Percentiles rank a stretch among this genome's conserved stretches.
phyloP scores from a whole-genome alignment of 2,113 vertebrate species.

The Oncorhynchus gorbuscha region DNA sequence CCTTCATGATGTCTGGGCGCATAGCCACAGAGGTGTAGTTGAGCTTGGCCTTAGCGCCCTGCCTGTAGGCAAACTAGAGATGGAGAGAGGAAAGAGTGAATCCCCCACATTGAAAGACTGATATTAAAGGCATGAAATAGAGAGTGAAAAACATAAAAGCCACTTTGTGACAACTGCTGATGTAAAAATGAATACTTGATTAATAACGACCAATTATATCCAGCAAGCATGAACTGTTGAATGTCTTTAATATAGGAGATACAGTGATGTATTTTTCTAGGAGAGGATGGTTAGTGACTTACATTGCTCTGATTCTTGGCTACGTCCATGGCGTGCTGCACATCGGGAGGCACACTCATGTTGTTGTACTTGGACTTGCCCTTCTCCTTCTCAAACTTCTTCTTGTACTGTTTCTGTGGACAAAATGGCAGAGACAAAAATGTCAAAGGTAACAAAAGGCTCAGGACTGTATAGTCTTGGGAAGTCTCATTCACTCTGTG shows the following conservation, averaged over 20 bases:
- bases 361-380: conserved; percentile 91
- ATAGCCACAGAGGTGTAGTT: conserved; percentile 89
- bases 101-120: neutral
- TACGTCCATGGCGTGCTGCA: conserved; percentile 93
- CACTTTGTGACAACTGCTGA: neutral
- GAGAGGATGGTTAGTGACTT: conserved; percentile 49
- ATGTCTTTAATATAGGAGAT: neutral
- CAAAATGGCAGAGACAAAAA: conserved; percentile 1
- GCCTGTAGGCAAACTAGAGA: conserved; percentile 88
- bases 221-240: neutral
- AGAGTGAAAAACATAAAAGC: no score
- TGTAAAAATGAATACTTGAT: neutral
- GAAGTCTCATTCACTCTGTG: neutral
- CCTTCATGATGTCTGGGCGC: conserved; percentile 94
- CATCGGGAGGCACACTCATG: conserved; percentile 91
- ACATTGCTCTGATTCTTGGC: conserved; percentile 92
- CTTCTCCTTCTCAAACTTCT: conserved; percentile 91
- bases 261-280: no score
- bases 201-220: no score
- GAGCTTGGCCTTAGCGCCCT: conserved; percentile 88
- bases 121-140: neutral
- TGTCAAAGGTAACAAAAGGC: neutral
- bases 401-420: conserved; percentile 89
- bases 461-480: neutral
- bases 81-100: conserved; percentile 16